Evolutionary conservation across 1,140 invertebrate genomes (phyloP).

Genomic region (Lasioglossum baleicum): DNA sequence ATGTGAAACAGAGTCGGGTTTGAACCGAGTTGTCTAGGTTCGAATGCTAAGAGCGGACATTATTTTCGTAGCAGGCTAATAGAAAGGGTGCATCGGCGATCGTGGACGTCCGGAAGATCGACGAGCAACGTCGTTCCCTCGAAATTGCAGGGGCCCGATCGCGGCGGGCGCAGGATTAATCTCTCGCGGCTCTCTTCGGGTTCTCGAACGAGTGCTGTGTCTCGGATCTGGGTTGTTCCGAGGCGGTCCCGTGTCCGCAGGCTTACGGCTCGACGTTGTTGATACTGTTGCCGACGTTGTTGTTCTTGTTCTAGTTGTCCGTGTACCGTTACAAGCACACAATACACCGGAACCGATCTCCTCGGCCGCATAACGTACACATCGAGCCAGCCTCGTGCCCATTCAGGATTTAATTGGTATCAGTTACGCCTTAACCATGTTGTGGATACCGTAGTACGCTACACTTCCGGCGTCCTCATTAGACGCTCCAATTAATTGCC

Average conservation of each 20-base stretch:
- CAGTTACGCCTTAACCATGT: slow-evolving; percentile 66
- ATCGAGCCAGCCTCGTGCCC: slow-evolving; percentile 19
- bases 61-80: too few relatives aligned
- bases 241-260: neutral
- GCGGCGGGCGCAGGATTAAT: neutral
- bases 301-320: slow-evolving; percentile 47
- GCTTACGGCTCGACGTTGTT: slow-evolving; percentile 8
- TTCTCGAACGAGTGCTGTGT: neutral
- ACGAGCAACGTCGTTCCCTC: neutral
- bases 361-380: slow-evolving; percentile 50
- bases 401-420: slow-evolving; percentile 66
- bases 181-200: neutral
- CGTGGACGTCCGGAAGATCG: neutral
- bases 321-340: slow-evolving; percentile 58
- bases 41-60: too few relatives aligned
- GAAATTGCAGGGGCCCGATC: neutral
- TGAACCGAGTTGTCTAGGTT: too few relatives aligned
- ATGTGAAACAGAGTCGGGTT: too few relatives aligned
- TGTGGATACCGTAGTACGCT: slow-evolving; percentile 37
- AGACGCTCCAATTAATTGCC: slow-evolving; percentile 42
- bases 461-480: slow-evolving; percentile 32
- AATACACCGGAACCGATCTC: slow-evolving; percentile 45
- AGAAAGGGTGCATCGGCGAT: neutral
- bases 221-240: neutral
- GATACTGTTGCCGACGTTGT: slow-evolving; percentile 23